Percentiles rank a stretch among this genome's conserved stretches.
These are phyloP conservation scores for Xanthia togata DNA, from an alignment of 2,888 invertebrate genomes.

Conservation along the genomic window DNA sequence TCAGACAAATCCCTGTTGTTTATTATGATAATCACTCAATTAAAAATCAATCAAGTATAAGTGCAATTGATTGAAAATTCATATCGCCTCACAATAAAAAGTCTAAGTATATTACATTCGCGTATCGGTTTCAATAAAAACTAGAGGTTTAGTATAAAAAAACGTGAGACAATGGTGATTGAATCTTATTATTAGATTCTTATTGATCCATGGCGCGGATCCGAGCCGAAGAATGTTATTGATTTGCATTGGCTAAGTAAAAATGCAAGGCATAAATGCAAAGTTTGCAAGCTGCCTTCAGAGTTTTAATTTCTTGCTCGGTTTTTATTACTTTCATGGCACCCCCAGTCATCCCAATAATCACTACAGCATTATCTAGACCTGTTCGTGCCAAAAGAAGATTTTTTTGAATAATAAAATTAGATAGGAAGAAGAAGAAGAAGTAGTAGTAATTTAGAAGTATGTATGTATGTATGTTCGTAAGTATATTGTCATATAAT, in stretches of 20 bases:
- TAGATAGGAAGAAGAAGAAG: no score
- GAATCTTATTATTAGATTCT: conserved; percentile 45
- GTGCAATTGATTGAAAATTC: conserved; percentile 27
- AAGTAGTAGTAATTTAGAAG: no score
- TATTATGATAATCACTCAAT: background rate
- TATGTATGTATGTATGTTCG: no score
- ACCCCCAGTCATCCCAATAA: background rate
- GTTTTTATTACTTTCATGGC: no score
- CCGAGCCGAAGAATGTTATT: conserved; percentile 3
- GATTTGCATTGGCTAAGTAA: conserved; percentile 15
- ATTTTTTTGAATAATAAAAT: no score
- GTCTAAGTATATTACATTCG: conserved; percentile 21
- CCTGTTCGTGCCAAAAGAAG: no score
- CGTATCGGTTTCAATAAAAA: conserved; percentile 58
- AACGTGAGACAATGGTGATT: conserved; percentile 40
- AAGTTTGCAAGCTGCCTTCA: background rate
- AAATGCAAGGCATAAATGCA: background rate
- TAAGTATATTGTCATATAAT: no score
- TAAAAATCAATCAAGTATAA: conserved; percentile 22
- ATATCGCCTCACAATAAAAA: conserved; percentile 43
- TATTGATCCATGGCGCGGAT: conserved; percentile 26
- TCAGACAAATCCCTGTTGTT: background rate
- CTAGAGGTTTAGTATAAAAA: conserved; percentile 44
- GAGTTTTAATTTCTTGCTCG: background rate
- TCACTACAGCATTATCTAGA: background rate